A percentile compares a stretch with the other conserved stretches of the same genome.
phyloP scores from a whole-genome alignment of 2,797 vertebrate species.

The Thalassophryne amazonica region DNA sequence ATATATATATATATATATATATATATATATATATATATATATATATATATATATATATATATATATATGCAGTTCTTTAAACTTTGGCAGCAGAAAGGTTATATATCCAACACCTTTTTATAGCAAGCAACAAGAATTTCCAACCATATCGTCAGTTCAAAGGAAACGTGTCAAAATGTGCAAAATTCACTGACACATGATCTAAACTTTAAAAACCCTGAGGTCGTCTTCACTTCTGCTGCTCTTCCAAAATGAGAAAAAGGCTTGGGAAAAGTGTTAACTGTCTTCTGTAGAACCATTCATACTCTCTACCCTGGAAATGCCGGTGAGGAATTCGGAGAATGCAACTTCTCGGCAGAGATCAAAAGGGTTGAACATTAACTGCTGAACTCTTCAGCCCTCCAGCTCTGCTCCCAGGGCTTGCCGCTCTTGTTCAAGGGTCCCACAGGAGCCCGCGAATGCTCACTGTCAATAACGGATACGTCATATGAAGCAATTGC shows the following conservation, averaged over 20 bases:
- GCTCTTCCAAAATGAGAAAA: slow-evolving; percentile 18
- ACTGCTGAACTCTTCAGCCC: slow-evolving; percentile 69
- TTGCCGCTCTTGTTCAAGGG: slow-evolving; percentile 65
- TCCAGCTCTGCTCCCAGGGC: slow-evolving; percentile 55
- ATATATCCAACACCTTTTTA: too few relatives aligned
- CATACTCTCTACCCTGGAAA: slow-evolving; percentile 63
- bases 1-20: too few relatives aligned
- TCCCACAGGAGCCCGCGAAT: slow-evolving; percentile 56
- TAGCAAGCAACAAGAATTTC: too few relatives aligned
- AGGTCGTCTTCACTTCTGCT: slow-evolving; percentile 7
- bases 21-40: too few relatives aligned
- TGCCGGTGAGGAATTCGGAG: slow-evolving; percentile 72
- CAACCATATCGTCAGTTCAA: too few relatives aligned
- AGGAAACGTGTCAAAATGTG: neutral
- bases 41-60: too few relatives aligned
- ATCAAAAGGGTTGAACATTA: slow-evolving; percentile 80
- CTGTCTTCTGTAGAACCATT: slow-evolving; percentile 65
- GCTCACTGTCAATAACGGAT: slow-evolving; percentile 64
- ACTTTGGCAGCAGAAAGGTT: too few relatives aligned
- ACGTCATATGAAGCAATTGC: slow-evolving; percentile 54
- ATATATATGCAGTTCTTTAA: too few relatives aligned
- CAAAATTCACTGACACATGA: slow-evolving; percentile 6
- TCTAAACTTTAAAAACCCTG: neutral
- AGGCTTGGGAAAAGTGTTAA: slow-evolving; percentile 42
- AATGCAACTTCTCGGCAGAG: slow-evolving; percentile 73